Evolutionary conservation across 2,888 invertebrate species (phyloP), one percentile per base, ranked within the genome.

Genomic region (Ophion obscuratus): DNA sequence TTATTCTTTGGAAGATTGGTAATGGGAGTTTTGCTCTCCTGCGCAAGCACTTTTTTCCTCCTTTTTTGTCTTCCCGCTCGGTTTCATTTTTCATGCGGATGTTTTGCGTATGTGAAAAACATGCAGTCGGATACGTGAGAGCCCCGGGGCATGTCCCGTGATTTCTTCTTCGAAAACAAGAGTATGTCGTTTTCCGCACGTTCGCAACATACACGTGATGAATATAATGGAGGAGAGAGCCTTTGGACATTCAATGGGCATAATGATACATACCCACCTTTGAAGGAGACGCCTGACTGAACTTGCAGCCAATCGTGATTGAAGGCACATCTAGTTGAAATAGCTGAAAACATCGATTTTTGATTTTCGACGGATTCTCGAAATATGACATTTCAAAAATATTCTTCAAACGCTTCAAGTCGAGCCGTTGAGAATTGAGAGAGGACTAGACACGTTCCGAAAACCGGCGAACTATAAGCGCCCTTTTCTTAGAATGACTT

Each of bases 111-210:
- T 27, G 75, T 61, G 40, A 14, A 68, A 61, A 44, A 67, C 20
- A 57, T 53, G 31, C n/a, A 27, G 59, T 10, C 24, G 62, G 57
- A 73, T 68, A 79, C 80, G 83, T 81, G 80, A 73, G 77, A 77
- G 76, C 77, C 77, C 73, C 68, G 68, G 74, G 80, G 81, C 83
- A 71, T 85, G 80, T 71, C 66, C 86, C 83, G 81, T 86, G 83
- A 83, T 86, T 86, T 86, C 61, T 86, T 83, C 64, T 64, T 47
- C 83, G 85, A 85, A 83, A 47, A 61, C 20, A 20, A 44, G 59
- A 77, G 14, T 27, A 68, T 61, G 80, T 76, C 36, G 62, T 57
- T 77, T 57, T 67, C 67, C 62, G 70, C 20, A 14, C 66, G 31
- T 64, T 64, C 62, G 44, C 40, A 66, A 70, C 47, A 44, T 36